Percentiles rank a stretch among this genome's conserved stretches.
These are phyloP conservation scores for Ciconia stormi DNA, from an alignment of 2,113 vertebrate genomes.

Conservation along the genomic window DNA sequence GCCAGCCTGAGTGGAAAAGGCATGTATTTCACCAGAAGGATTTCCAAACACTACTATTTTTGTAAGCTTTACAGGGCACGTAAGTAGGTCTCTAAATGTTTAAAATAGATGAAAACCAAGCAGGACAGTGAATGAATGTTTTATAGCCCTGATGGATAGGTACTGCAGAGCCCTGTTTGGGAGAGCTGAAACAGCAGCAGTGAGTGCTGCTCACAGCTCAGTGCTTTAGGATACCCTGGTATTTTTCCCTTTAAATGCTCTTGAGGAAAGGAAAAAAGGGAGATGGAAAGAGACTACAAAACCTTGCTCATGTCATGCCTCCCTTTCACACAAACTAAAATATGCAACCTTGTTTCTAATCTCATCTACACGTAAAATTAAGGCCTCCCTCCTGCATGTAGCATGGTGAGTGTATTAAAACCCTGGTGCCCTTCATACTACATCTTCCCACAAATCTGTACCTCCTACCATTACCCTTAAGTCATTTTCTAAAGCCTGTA, in stretches of 20 bases:
- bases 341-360: not conserved
- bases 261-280: not conserved
- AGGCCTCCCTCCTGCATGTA: not conserved
- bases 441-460: not conserved
- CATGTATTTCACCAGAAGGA: not conserved
- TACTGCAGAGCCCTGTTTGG: not conserved
- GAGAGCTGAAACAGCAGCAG: constrained; percentile 9
- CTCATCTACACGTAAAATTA: not conserved
- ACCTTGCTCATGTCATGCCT: not conserved
- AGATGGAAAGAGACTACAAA: not conserved
- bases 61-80: not conserved
- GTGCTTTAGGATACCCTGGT: not conserved
- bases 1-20: not conserved
- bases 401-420: not conserved
- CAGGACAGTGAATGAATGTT: constrained; percentile 52
- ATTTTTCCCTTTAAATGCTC: not conserved
- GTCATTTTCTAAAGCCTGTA: not conserved
- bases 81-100: constrained; percentile 59
- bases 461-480: not conserved
- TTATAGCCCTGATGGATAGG: constrained; percentile 22
- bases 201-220: constrained; percentile 1
- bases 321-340: not conserved
- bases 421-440: not conserved
- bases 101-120: constrained; percentile 47
- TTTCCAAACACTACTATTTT: not conserved